These are phyloP conservation scores for Polyergus mexicanus DNA, from an alignment of 1,140 invertebrate genomes.

Conservation along the genomic window DNA sequence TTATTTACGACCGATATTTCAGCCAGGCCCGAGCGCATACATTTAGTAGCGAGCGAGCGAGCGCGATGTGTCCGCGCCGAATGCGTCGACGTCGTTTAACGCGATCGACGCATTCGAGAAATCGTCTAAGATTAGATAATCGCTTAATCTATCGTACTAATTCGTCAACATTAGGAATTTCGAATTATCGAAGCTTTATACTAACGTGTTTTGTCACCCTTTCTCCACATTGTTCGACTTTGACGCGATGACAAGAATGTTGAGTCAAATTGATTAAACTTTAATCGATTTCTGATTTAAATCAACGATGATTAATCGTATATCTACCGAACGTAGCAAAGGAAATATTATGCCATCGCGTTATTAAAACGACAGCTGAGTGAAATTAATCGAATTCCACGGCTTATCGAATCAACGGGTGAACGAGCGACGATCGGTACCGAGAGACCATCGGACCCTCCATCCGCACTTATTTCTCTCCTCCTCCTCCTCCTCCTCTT, in stretches of 20 bases:
- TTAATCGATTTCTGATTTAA: neutral
- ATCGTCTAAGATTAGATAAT: constrained; percentile 20
- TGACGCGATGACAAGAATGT: neutral
- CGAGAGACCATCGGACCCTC: constrained; percentile 59
- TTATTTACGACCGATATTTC: constrained; percentile 87
- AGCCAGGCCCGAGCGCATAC: constrained; percentile 76
- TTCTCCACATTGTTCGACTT: neutral
- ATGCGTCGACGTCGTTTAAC: constrained; percentile 43
- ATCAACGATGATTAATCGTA: constrained; percentile 56
- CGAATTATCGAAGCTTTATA: constrained; percentile 39
- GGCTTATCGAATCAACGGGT: constrained; percentile 85
- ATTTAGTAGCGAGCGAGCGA: constrained; percentile 59
- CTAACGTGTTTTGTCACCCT: neutral
- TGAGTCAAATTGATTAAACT: neutral
- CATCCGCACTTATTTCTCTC: constrained; percentile 46
- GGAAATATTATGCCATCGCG: constrained; percentile 60
- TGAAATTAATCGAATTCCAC: constrained; percentile 73
- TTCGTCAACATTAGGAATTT: neutral
- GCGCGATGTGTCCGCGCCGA: constrained; percentile 64
- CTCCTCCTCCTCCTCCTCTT: constrained; percentile 8
- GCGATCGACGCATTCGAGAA: constrained; percentile 63
- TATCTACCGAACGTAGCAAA: constrained; percentile 59
- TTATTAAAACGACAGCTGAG: constrained; percentile 68
- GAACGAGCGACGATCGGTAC: constrained; percentile 80
- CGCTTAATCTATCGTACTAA: neutral